phyloP scores from a whole-genome alignment of 1,140 invertebrate genomes.

The Ericerus pela region DNA sequence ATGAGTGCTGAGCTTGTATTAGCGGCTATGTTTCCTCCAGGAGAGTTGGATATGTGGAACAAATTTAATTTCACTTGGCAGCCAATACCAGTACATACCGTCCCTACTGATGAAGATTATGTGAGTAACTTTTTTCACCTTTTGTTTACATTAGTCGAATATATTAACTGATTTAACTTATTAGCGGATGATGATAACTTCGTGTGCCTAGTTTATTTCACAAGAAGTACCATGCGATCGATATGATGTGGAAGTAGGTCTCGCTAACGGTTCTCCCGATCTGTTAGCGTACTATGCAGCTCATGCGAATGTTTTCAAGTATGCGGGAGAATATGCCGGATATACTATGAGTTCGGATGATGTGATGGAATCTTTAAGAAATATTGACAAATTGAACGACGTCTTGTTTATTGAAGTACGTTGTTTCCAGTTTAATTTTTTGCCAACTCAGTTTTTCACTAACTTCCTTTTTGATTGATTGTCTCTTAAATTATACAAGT shows the following conservation, averaged over 20 bases:
- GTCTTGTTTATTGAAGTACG: conserved; percentile 15
- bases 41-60: conserved; percentile 46
- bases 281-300: background rate
- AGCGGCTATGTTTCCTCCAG: conserved; percentile 58
- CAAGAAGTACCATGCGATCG: conserved; percentile 11
- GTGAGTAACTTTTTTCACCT: conserved; percentile 33
- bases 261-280: background rate
- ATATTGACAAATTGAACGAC: background rate
- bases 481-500: too few species aligned
- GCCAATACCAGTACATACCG: conserved; percentile 75
- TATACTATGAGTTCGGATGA: background rate
- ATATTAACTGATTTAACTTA: too few species aligned
- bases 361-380: background rate
- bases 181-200: too few species aligned
- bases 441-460: too few species aligned
- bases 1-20: conserved; percentile 77
- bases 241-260: conserved; percentile 11
- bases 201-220: background rate
- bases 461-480: too few species aligned
- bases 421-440: too few species aligned
- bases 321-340: conserved; percentile 6
- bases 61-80: conserved; percentile 40
- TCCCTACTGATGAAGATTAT: conserved; percentile 46
- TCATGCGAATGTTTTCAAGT: conserved; percentile 7
- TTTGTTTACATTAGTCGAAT: too few species aligned